Conservation (phyloP, 2,888 invertebrate genomes). For the Boloria euphrosyne region DNA sequence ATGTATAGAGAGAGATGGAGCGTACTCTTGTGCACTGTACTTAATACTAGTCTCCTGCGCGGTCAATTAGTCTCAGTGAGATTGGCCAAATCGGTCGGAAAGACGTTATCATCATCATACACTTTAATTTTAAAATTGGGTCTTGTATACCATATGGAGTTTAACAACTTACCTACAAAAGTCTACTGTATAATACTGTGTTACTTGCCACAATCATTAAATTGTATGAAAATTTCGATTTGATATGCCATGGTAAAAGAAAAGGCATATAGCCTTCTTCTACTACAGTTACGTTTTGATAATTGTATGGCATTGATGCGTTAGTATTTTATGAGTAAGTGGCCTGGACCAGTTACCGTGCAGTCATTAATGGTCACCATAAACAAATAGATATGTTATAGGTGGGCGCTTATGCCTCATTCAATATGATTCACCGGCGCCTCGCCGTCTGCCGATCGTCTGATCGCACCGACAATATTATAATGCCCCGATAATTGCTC, state of each 20-base stretch:
- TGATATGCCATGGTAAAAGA: neutral
- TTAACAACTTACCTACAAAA: too few relatives aligned
- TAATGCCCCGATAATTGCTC: constrained; percentile 72
- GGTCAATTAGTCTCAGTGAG: too few relatives aligned
- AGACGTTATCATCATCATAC: too few relatives aligned
- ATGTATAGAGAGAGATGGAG: too few relatives aligned
- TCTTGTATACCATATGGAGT: too few relatives aligned
- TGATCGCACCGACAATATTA: constrained; percentile 69
- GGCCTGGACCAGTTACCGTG: constrained; percentile 53
- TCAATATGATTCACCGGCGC: constrained; percentile 80
- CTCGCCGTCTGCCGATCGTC: constrained; percentile 74
- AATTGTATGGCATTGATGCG: constrained; percentile 3
- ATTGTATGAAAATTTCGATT: too few relatives aligned
- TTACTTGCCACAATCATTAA: too few relatives aligned
- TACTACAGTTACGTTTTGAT: neutral
- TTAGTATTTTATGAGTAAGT: constrained; percentile 22
- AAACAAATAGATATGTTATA: constrained; percentile 72
- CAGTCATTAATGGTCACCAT: constrained; percentile 75
- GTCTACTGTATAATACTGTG: too few relatives aligned
- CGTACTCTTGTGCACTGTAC: too few relatives aligned
- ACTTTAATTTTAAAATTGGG: too few relatives aligned
- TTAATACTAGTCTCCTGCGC: too few relatives aligned
- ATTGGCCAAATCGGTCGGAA: too few relatives aligned
- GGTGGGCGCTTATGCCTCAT: constrained; percentile 71
- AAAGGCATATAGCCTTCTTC: neutral